Conservation (phyloP, 2,797 vertebrate species). For the Ctenopoma multispine region DNA sequence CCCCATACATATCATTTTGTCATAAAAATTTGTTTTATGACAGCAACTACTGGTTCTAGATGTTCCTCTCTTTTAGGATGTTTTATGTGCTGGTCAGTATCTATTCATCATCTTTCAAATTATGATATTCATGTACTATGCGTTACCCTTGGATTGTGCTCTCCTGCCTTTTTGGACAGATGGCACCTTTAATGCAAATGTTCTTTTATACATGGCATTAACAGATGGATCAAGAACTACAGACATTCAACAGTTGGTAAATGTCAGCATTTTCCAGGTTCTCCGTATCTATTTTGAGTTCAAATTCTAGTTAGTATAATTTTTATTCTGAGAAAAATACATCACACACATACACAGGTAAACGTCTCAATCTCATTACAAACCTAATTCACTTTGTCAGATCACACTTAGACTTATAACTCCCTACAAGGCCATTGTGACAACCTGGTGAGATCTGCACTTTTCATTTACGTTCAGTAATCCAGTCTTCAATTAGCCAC, state of each 20-base stretch:
- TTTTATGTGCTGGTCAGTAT: neutral
- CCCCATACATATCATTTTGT: neutral
- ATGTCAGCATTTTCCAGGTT: no score
- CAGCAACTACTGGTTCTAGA: neutral
- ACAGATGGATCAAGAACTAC: neutral
- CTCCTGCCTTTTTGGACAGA: neutral
- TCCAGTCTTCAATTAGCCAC: constrained; percentile 37
- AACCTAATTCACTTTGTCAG: neutral
- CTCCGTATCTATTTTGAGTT: no score
- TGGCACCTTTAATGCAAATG: neutral
- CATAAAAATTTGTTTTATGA: neutral
- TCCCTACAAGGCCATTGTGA: neutral
- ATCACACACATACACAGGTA: no score
- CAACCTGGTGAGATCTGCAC: constrained; percentile 1
- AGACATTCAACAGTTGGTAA: no score
- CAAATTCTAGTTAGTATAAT: no score
- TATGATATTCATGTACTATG: no score
- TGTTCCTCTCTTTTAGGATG: neutral
- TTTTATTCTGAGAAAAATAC: no score
- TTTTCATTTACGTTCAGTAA: constrained; percentile 23
- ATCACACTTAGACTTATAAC: neutral
- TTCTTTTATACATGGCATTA: constrained; percentile 2
- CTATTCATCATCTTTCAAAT: neutral
- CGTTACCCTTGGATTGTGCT: neutral
- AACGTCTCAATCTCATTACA: no score